Evolutionary conservation across 2,888 invertebrate genomes (phyloP).

Genomic region (Syrista parreyssii): DNA sequence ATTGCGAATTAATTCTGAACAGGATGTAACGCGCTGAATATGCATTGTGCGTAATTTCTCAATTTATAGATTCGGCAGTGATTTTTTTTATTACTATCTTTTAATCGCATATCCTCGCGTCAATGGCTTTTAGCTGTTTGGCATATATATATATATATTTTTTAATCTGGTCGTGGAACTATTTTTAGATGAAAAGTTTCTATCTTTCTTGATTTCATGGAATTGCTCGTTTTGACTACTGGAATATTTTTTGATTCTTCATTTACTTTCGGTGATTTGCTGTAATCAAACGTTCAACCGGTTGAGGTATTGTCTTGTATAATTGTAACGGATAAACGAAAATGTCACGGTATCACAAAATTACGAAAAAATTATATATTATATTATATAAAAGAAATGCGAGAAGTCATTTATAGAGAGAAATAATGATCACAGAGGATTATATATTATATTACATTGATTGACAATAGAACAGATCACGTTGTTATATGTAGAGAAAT

Average conservation of each 20-base stretch:
- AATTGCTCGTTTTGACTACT: constrained; percentile 16
- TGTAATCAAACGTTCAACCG: constrained; percentile 15
- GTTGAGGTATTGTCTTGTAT: constrained; percentile 11
- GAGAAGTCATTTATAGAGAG: constrained; percentile 10
- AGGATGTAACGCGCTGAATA: not conserved
- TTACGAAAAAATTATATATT: constrained; percentile 21
- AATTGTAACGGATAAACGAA: constrained; percentile 14
- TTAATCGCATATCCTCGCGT: not conserved
- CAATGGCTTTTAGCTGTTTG: not conserved
- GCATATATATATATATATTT: constrained; percentile 22
- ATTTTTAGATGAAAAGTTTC: constrained; percentile 1
- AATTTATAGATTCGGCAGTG: not conserved
- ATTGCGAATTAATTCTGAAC: not conserved
- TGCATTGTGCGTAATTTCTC: not conserved
- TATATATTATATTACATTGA: constrained; percentile 46
- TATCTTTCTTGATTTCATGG: constrained; percentile 3
- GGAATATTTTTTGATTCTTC: constrained; percentile 9
- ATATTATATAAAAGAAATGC: constrained; percentile 16
- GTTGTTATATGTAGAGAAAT: constrained; percentile 22
- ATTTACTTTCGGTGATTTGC: constrained; percentile 15
- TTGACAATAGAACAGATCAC: constrained; percentile 54
- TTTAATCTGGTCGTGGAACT: not conserved
- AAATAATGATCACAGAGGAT: constrained; percentile 22
- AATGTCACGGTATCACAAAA: constrained; percentile 27
- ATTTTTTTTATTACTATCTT: not conserved